Evolutionary conservation across 2,113 vertebrate species (phyloP).

Genomic region (Lagenorhynchus albirostris): DNA sequence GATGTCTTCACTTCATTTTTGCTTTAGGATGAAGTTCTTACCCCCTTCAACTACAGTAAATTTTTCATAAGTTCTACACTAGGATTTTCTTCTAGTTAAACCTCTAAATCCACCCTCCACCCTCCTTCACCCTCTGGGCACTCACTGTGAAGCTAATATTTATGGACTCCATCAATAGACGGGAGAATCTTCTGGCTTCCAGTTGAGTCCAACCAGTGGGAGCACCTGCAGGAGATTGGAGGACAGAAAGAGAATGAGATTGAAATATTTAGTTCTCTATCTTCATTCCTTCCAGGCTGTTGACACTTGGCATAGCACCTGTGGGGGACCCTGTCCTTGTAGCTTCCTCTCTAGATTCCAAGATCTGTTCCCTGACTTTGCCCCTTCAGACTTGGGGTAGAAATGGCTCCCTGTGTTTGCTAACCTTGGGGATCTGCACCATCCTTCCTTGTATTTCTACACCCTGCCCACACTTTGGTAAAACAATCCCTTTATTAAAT

Average conservation of each 20-base stretch:
- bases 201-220: not conserved
- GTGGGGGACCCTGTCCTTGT: too few species aligned
- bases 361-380: not conserved
- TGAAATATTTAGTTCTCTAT: not conserved
- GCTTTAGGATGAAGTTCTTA: not conserved
- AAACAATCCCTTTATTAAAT: not conserved
- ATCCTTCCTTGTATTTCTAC: not conserved
- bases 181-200: not conserved
- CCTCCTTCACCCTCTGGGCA: not conserved
- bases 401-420: not conserved
- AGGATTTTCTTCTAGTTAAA: not conserved
- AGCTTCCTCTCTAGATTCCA: not conserved
- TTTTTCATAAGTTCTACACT: not conserved
- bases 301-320: not conserved
- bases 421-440: not conserved
- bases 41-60: not conserved
- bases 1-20: not conserved
- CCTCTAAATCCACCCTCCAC: not conserved
- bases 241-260: not conserved
- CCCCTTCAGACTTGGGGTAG: not conserved
- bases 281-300: not conserved
- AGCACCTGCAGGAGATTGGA: not conserved
- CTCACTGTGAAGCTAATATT: not conserved
- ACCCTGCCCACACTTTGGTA: not conserved
- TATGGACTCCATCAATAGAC: not conserved